Conservation (phyloP, 2,888 invertebrate genomes). For the Epirrita christyi region DNA sequence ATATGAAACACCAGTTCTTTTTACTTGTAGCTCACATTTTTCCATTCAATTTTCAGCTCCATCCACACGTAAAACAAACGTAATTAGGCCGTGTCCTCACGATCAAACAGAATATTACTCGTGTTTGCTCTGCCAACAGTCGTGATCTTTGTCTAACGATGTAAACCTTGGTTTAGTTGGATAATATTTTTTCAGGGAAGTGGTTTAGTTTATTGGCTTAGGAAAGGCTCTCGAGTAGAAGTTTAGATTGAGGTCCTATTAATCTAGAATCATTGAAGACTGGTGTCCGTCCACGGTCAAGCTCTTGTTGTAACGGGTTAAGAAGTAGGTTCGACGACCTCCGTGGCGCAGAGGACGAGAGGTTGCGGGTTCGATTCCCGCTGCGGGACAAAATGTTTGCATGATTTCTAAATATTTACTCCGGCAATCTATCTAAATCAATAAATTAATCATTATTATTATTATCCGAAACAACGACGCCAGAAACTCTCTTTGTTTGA, state of each 20-base stretch:
- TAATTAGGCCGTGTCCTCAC: conserved; percentile 60
- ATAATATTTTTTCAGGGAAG: conserved; percentile 64
- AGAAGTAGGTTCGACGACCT: too few species aligned
- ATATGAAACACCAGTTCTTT: neutral
- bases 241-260: neutral
- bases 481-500: too few species aligned
- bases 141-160: conserved; percentile 63
- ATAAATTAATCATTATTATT: too few species aligned
- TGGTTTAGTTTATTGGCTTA: conserved; percentile 2
- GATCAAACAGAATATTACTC: conserved; percentile 51
- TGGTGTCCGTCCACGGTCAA: too few species aligned
- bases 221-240: conserved; percentile 4
- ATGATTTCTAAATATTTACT: too few species aligned
- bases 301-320: too few species aligned
- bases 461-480: too few species aligned
- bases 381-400: too few species aligned
- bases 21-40: conserved; percentile 15
- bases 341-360: too few species aligned
- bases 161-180: conserved; percentile 45
- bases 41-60: conserved; percentile 39
- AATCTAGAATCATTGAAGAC: neutral
- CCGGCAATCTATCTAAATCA: too few species aligned
- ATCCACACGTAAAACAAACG: conserved; percentile 64
- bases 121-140: conserved; percentile 51
- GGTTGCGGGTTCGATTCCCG: too few species aligned